A percentile compares a stretch with the other conserved stretches of the same genome.
Evolutionary conservation across 2,888 invertebrate genomes (phyloP).

Genomic region (Steinernema carpocapsae): DNA sequence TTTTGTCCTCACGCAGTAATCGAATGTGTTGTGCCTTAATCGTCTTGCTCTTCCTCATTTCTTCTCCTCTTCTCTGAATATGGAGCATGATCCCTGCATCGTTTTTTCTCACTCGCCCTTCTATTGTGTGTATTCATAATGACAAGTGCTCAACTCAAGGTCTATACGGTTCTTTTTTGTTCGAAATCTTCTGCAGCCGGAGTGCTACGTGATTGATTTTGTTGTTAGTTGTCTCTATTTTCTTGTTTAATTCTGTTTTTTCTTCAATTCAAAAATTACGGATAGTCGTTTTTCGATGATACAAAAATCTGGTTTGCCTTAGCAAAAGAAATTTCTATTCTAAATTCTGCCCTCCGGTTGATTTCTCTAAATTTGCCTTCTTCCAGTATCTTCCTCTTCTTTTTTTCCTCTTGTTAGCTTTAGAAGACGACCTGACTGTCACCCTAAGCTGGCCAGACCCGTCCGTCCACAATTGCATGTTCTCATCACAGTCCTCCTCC

Average conservation of each 20-base stretch:
- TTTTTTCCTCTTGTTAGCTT: not conserved
- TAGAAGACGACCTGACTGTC: not conserved
- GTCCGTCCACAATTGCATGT: not conserved
- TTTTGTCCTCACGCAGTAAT: not conserved
- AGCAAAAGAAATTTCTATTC: conserved; percentile 23
- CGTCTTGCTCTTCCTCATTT: too few species aligned
- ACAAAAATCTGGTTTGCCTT: conserved; percentile 15
- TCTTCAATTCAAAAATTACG: not conserved
- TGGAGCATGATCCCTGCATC: conserved; percentile 3
- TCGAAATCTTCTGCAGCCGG: conserved; percentile 32
- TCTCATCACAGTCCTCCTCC: conserved; percentile 2
- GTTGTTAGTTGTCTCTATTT: conserved; percentile 17
- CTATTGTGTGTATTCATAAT: too few species aligned
- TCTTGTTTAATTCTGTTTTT: not conserved
- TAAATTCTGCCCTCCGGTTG: conserved; percentile 33
- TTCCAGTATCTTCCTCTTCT: not conserved
- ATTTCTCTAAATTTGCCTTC: not conserved
- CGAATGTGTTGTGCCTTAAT: conserved; percentile 33
- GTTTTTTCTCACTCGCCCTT: not conserved
- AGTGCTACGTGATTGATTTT: conserved; percentile 29
- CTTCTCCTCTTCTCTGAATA: not conserved
- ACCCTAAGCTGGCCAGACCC: too few species aligned
- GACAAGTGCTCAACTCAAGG: conserved; percentile 32
- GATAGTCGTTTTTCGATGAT: not conserved
- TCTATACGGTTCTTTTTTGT: conserved; percentile 19